Evolutionary conservation across 2,113 vertebrate species (phyloP).

Genomic region (Calcarius ornatus): DNA sequence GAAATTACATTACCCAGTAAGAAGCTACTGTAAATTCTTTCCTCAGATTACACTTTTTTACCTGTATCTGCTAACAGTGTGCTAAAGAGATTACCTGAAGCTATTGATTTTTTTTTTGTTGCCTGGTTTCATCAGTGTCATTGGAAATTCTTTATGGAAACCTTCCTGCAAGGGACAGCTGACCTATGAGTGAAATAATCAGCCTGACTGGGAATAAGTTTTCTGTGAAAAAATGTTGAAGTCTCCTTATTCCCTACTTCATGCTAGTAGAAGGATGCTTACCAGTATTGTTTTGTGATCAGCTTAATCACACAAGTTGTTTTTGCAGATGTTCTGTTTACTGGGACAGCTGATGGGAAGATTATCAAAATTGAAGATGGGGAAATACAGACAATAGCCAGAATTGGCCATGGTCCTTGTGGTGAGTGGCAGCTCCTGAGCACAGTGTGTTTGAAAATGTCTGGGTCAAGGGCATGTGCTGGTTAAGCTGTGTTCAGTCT

Average conservation of each 20-base stretch:
- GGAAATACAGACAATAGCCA: conserved; percentile 79
- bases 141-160: neutral
- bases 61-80: neutral
- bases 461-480: neutral
- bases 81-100: neutral
- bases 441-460: neutral
- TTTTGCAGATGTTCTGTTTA: conserved; percentile 86
- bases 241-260: neutral
- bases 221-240: neutral
- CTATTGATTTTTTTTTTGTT: neutral
- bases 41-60: neutral
- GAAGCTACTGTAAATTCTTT: neutral
- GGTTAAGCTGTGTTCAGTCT: neutral
- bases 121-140: neutral
- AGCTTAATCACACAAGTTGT: neutral
- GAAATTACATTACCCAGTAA: neutral
- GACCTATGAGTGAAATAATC: neutral
- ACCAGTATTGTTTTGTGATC: neutral
- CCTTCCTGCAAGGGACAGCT: neutral
- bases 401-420: conserved; percentile 85
- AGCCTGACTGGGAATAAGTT: neutral
- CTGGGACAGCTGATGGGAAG: conserved; percentile 91
- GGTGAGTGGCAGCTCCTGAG: conserved; percentile 75
- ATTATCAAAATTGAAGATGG: conserved; percentile 88
- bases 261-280: neutral